These are phyloP conservation scores for Dreissena polymorpha DNA, from an alignment of 1,140 invertebrate genomes.

Conservation along the genomic window DNA sequence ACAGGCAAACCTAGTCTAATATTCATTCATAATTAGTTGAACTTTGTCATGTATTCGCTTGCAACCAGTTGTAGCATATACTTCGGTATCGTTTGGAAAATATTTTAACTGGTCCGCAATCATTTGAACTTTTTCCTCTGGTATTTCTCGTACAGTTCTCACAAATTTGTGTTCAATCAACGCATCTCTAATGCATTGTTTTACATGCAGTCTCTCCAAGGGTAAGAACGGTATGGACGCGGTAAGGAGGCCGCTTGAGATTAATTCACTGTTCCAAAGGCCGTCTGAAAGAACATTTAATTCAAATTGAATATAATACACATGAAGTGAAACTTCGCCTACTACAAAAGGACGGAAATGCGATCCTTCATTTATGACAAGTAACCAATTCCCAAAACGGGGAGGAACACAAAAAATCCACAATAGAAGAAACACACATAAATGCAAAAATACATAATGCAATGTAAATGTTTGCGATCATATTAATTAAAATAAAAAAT, in stretches of 20 bases:
- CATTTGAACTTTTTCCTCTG: constrained; percentile 51
- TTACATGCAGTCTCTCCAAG: constrained; percentile 91
- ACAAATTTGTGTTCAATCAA: constrained; percentile 66
- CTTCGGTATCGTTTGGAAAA: constrained; percentile 52
- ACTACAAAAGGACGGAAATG: too few species aligned
- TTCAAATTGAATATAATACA: too few species aligned
- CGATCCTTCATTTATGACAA: too few species aligned
- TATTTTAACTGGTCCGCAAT: constrained; percentile 62
- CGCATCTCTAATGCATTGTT: constrained; percentile 84
- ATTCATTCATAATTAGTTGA: constrained; percentile 60
- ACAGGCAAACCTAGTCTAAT: neutral
- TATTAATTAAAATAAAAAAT: too few species aligned
- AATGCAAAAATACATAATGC: too few species aligned
- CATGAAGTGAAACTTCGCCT: too few species aligned
- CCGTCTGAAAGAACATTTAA: constrained; percentile 59
- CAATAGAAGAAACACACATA: too few species aligned
- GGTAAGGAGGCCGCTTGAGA: constrained; percentile 93
- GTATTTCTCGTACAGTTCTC: constrained; percentile 24
- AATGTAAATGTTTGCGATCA: too few species aligned
- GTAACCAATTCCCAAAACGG: too few species aligned
- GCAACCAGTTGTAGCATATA: constrained; percentile 68
- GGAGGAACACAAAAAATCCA: too few species aligned
- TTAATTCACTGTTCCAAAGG: constrained; percentile 82
- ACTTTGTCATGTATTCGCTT: constrained; percentile 69
- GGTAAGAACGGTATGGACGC: constrained; percentile 97